Base-by-base conservation (phyloP, 1,140 invertebrate genomes). In the Brachionus sp. region DNA sequence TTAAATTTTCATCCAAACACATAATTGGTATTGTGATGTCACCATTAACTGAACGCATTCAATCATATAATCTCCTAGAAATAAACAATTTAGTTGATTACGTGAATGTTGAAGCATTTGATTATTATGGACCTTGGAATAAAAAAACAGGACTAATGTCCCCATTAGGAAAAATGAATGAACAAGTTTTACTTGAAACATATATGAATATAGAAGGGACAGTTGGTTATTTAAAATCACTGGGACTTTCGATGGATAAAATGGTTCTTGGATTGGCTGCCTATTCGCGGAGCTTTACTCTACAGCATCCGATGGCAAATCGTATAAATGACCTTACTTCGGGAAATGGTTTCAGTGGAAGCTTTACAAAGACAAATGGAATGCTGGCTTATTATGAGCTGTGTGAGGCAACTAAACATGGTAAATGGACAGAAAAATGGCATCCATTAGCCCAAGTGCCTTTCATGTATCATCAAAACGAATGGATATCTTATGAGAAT, bases 341-440 rank as follows among this genome's bases (percentile, higher is more conserved):
- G 3, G 80, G 80, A 25, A 44, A 25, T 16, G 80, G 80, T 23
- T 82, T 66, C 35, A 66, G 57, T 64, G 80, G 80, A 25, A 66
- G 62, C 16, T 82, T 53, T 23, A 82, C 80, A 12, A 82, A 82
- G 66, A 82, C 66, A 29, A 82, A 66, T 5, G 80, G 80, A 35
- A 46, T 82, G 35, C 25, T 82, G n/a, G 16, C 80, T 2, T 62
- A 82, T 37, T 82, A 82, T 53, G 80, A 82, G 19, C 9, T 82
- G 0, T 82, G 80, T 82, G 80, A 82, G 9, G 13, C 39, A 10
- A 33, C 25, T n/a, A 68, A 68, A 68, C 13, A 46, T 25, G 57
- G 57, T 42, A 68, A 68, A 46, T 82, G 80, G 80, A 66, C 42
- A n/a, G 57, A 82, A 82, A 66, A 66, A 33, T 82, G 80, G 80